Conservation (phyloP, 37 sponge, comb jelly and placozoan species). For the Ephydatia muelleri region DNA sequence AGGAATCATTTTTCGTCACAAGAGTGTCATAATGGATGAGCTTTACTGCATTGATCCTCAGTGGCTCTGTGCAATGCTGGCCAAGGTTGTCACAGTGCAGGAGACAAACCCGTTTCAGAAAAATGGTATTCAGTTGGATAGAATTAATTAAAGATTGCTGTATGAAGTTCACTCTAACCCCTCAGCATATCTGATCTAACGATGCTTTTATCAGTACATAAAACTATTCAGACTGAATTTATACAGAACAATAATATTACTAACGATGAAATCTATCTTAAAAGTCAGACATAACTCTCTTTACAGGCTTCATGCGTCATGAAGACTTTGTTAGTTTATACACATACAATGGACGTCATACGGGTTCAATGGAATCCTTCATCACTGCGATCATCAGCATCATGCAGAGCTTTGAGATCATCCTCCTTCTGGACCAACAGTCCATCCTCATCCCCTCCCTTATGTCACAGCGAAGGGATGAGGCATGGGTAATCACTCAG, state of each 20-base stretch:
- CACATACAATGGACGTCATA: constrained; percentile 12
- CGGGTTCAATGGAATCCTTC: background rate
- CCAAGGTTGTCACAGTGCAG: constrained; percentile 68
- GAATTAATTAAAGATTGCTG: no score
- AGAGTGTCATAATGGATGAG: constrained; percentile 50
- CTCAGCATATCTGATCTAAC: no score
- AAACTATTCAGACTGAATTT: no score
- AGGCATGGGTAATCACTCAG: constrained; percentile 23
- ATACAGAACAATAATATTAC: no score
- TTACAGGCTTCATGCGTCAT: constrained; percentile 59
- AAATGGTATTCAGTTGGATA: constrained; percentile 35
- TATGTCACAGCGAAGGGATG: constrained; percentile 51
- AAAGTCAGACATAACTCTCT: background rate
- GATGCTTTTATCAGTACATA: no score
- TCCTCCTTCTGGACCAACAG: constrained; percentile 60
- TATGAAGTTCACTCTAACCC: no score
- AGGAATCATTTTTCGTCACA: constrained; percentile 78
- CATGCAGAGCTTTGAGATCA: constrained; percentile 88
- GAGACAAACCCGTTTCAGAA: constrained; percentile 60
- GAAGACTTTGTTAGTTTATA: constrained; percentile 16
- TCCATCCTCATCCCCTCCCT: constrained; percentile 84
- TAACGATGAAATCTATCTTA: no score
- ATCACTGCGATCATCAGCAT: constrained; percentile 43
- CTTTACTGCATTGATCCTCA: constrained; percentile 88
- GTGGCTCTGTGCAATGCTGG: constrained; percentile 76